Conservation (phyloP, 2,797 vertebrate genomes). For the Bufotes viridis region DNA sequence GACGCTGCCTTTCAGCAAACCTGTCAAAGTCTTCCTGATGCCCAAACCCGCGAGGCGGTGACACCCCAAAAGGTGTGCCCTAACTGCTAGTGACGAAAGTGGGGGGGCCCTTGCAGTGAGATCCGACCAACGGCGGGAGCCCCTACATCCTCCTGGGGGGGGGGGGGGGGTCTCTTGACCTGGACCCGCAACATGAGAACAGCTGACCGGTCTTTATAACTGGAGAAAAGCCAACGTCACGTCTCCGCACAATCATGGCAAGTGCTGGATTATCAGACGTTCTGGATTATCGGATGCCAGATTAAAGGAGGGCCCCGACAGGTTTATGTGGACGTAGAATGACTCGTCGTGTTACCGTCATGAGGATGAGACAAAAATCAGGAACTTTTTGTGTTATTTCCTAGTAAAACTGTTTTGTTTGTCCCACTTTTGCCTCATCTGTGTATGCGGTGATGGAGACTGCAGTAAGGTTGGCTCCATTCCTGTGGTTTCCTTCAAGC, state of each 20-base stretch:
- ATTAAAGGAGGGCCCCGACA: neutral
- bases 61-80: constrained; percentile 46
- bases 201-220: neutral
- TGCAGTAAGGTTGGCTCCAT: no score
- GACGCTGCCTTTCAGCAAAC: constrained; percentile 92
- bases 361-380: no score
- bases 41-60: constrained; percentile 92
- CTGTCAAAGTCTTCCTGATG: constrained; percentile 96
- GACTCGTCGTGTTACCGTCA: no score
- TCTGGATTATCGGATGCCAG: neutral
- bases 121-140: neutral
- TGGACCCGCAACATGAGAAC: neutral
- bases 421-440: neutral
- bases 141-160: neutral
- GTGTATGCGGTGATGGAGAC: neutral
- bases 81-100: neutral
- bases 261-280: neutral
- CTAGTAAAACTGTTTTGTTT: neutral
- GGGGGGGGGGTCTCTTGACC: neutral
- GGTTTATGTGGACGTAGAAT: neutral
- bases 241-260: no score
- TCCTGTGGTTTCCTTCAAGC: no score
- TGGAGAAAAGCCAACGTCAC: neutral
- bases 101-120: no score
- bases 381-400: neutral